A percentile compares a stretch with the other conserved stretches of the same genome.
phyloP scores from a whole-genome alignment of 2,113 vertebrate species.

The Abramis brama region DNA sequence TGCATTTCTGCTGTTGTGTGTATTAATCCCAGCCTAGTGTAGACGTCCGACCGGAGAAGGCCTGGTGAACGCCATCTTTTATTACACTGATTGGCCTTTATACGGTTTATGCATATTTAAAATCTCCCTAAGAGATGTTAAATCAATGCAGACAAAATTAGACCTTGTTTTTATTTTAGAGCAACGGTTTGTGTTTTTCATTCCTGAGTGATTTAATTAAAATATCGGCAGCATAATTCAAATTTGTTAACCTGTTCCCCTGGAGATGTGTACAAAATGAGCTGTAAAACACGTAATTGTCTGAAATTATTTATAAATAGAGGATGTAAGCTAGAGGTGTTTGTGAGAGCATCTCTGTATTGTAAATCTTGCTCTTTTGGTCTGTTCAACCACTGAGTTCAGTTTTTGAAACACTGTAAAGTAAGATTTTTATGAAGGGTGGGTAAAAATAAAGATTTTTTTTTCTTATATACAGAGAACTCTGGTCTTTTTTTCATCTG shows the following conservation, averaged over 20 bases:
- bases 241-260: not conserved
- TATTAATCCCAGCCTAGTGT: conserved; percentile 4
- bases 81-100: not conserved
- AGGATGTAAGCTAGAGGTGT: conserved; percentile 15
- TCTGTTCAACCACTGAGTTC: conserved; percentile 7
- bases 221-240: not conserved
- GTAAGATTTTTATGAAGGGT: conserved; percentile 46
- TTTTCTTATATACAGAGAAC: not conserved
- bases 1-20: not conserved
- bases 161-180: not conserved
- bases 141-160: not conserved
- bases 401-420: conserved; percentile 39
- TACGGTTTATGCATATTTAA: not conserved
- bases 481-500: not conserved
- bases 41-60: not conserved
- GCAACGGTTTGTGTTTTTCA: not conserved
- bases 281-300: conserved; percentile 11
- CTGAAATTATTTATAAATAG: conserved; percentile 37
- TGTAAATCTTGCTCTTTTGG: conserved; percentile 21
- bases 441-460: conserved; percentile 36
- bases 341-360: conserved; percentile 8
- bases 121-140: not conserved
- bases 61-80: not conserved
- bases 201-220: not conserved
- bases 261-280: conserved; percentile 16